These are phyloP conservation scores for Drosophila ironensis DNA, from an alignment of 1,140 invertebrate genomes.

Conservation along the genomic window DNA sequence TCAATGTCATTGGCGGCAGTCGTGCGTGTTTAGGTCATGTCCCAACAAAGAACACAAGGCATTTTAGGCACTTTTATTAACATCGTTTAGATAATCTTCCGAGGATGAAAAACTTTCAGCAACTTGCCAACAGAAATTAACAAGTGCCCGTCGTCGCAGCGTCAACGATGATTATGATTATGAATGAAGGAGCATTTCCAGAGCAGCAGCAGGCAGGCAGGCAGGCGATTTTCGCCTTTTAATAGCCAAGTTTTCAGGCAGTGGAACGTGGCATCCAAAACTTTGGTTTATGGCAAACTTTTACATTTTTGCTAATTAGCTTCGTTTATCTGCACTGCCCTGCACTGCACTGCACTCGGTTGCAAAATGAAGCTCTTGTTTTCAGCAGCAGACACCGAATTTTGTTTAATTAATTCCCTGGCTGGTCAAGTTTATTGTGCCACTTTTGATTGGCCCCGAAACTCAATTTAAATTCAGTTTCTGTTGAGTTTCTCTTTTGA, in stretches of 20 bases:
- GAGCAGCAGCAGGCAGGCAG: no score
- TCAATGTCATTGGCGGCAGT: not conserved
- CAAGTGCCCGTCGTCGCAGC: slow-evolving; percentile 31
- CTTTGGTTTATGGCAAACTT: slow-evolving; percentile 26
- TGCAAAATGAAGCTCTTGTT: slow-evolving; percentile 12
- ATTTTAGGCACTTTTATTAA: slow-evolving; percentile 47
- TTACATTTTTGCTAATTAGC: slow-evolving; percentile 50
- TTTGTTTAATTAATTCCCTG: slow-evolving; percentile 29
- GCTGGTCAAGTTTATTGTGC: slow-evolving; percentile 9
- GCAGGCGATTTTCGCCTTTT: slow-evolving; percentile 32
- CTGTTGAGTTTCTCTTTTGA: slow-evolving; percentile 14
- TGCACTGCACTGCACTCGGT: slow-evolving; percentile 31
- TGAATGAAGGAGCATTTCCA: slow-evolving; percentile 9
- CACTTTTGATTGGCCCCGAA: slow-evolving; percentile 19
- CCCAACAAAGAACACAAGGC: no score
- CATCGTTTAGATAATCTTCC: slow-evolving; percentile 44
- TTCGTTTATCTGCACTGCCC: slow-evolving; percentile 39
- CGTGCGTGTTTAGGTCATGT: slow-evolving; percentile 14
- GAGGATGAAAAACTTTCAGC: slow-evolving; percentile 13
- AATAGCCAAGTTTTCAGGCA: slow-evolving; percentile 25
- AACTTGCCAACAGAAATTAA: slow-evolving; percentile 41
- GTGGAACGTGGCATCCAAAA: slow-evolving; percentile 36
- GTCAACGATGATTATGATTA: slow-evolving; percentile 40
- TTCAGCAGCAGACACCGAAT: not conserved
- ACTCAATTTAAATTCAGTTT: slow-evolving; percentile 13